Evolutionary conservation across 2,888 invertebrate genomes (phyloP), one percentile per base, ranked within the genome.

Genomic region (Papilio demoleus): DNA sequence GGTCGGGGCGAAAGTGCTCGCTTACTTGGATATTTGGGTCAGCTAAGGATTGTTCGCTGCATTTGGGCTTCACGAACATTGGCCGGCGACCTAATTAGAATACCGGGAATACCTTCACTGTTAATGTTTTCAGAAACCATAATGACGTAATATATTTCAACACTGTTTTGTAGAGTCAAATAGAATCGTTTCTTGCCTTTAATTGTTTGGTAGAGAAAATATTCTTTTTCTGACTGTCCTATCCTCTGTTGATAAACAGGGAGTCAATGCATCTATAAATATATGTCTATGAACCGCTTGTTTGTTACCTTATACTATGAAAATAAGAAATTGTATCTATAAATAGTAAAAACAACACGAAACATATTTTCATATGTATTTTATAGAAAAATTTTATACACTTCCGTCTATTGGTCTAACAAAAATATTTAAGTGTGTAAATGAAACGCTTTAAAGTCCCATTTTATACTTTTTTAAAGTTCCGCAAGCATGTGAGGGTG

Each of bases 401-500:
- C 36, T 67, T 36, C 27, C 38, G 75, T 81, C 79, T 77, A 76
- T 78, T 76, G 76, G 76, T 81, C 84, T 87, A 89, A 87, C 87
- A 87, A 86, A 88, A 87, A 85, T 83, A 85, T 83, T 83, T 79
- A 81, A 78, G 82, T 75, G 79, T 74, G 81, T 79, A 81, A 87
- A 82, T 82, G 87, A 85, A 84, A 83, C 81, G 83, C 82, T 88
- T 83, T 81, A 86, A 84, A 88, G 85, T 85, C 84, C 84, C 77
- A 74, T 68, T 74, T 68, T 63, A 45, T 76, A 88, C 88, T 88
- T 90, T 91, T 90, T 88, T 82, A 84, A 91, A 92, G 83, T 91
- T 89, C 87, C 85, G 77, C 85, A 89, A 90, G 88, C 91, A 90
- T 88, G 88, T 86, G 87, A 88, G 90, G 88, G 87, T 80, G 80